Evolutionary conservation across 2,888 invertebrate species (phyloP), one percentile per base, ranked within the genome.

Genomic region (Elaeidobius kamerunicus): DNA sequence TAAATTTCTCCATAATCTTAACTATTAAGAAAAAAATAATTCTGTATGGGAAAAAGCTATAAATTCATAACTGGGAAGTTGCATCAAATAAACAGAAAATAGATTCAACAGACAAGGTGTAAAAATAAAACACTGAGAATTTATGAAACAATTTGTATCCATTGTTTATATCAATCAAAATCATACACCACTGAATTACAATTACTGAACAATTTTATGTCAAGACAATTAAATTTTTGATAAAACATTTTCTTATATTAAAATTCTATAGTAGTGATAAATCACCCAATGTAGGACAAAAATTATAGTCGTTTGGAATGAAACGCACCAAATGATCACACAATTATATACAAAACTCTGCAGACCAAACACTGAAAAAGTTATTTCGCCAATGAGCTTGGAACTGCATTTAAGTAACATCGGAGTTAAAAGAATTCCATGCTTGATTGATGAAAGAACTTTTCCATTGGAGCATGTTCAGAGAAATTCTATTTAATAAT

Each of bases 111-210:
- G 23, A 6, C 5, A 23, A 30, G 30, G 30, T n/a, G n/a, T 23
- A 46, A 65, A 66, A 65, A 62, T 69, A 67, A 69, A 65, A 61
- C 44, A 67, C 30, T 23, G 61, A 65, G n/a, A 60, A 64, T 66
- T 67, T 71, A 71, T 67, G 69, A 72, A 72, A 73, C 70, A 71
- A 72, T 69, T 69, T 72, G 69, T 71, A 72, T 73, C 70, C 71
- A 72, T 69, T 67, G 66, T 71, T 72, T 69, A 69, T 70, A 67
- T 70, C 71, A 70, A 70, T 70, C 71, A 68, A 68, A 70, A 69
- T 69, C 69, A 70, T 71, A 71, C 71, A 71, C 68, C 68, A 71
- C 67, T 68, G 67, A 57, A 51, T 70, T 72, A 72, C 71, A 72
- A 69, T 62, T 65, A 56, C 46, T 42, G 53, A 57, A 57, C 57